Percentiles rank a stretch among this genome's conserved stretches.
Evolutionary conservation across 2,113 vertebrate genomes (phyloP).

Genomic region (Ailurus styani): DNA sequence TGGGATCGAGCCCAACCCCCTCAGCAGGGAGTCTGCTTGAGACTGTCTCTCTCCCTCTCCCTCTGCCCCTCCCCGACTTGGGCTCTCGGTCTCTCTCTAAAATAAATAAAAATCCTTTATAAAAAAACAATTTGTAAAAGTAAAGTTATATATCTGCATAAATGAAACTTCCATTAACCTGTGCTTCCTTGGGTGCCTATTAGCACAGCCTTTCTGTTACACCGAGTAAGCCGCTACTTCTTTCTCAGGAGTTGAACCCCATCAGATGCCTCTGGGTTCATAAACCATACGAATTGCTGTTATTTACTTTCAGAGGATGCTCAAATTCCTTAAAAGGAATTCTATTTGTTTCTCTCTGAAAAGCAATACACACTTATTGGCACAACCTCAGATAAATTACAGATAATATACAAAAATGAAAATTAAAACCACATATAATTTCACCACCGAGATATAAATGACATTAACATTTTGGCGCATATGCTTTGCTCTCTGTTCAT

Average conservation of each 20-base stretch:
- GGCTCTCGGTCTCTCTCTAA: not conserved
- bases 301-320: constrained; percentile 14
- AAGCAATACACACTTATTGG: constrained; percentile 32
- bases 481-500: not conserved
- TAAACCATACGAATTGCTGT: not conserved
- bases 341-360: constrained; percentile 24
- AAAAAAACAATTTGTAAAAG: no score
- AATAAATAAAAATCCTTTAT: not conserved
- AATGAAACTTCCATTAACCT: not conserved
- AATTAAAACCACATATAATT: constrained; percentile 30
- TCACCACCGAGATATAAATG: constrained; percentile 7
- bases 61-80: not conserved
- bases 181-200: not conserved
- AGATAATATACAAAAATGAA: constrained; percentile 35
- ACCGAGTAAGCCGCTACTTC: not conserved
- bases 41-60: not conserved
- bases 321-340: constrained; percentile 29
- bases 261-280: not conserved
- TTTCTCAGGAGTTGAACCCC: constrained; percentile 24
- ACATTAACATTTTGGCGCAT: constrained; percentile 1
- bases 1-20: not conserved
- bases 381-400: constrained; percentile 18
- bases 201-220: not conserved
- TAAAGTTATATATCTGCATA: not conserved
- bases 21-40: not conserved